These are phyloP conservation scores for Rhyzopertha dominica DNA, from an alignment of 1,140 invertebrate species.

Conservation along the genomic window DNA sequence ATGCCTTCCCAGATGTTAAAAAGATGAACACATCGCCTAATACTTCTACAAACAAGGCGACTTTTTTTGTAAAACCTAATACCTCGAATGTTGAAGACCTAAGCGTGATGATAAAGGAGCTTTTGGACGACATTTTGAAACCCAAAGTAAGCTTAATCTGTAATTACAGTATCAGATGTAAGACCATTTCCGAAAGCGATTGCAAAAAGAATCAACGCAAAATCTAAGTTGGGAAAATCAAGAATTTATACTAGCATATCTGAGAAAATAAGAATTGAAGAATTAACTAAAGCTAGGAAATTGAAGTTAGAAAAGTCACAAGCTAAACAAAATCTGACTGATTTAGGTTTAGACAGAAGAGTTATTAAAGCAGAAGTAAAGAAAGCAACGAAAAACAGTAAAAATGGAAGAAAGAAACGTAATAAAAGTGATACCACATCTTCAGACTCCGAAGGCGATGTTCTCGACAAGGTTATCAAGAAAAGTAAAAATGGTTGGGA, in stretches of 20 bases:
- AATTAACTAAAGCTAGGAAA: conserved; percentile 14
- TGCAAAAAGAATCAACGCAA: conserved; percentile 12
- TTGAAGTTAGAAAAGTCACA: conserved; percentile 13
- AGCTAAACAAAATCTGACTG: conserved; percentile 12
- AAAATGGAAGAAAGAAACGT: conserved; percentile 1
- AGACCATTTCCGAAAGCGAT: conserved; percentile 6
- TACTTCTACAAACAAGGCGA: conserved; percentile 3
- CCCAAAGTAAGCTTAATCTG: conserved; percentile 17
- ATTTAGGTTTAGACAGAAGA: too few relatives aligned
- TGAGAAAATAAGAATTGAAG: conserved; percentile 22
- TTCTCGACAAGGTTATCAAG: conserved; percentile 4
- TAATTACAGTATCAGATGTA: conserved; percentile 12
- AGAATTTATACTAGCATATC: conserved; percentile 21
- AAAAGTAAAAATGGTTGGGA: too few relatives aligned
- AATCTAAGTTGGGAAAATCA: conserved; percentile 17
- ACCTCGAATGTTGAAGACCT: conserved; percentile 1
- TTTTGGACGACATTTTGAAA: conserved; percentile 9
- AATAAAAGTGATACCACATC: conserved; percentile 11
- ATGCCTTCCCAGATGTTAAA: too few relatives aligned
- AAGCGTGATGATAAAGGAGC: conserved; percentile 9
- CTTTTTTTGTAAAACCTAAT: conserved; percentile 7
- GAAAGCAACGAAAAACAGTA: conserved; percentile 1
- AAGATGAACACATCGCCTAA: too few relatives aligned
- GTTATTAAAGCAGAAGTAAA: conserved; percentile 12
- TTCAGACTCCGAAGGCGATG: conserved; percentile 20